Evolutionary conservation across 2,113 vertebrate species (phyloP).

Genomic region (Benitochromis conjunctus): DNA sequence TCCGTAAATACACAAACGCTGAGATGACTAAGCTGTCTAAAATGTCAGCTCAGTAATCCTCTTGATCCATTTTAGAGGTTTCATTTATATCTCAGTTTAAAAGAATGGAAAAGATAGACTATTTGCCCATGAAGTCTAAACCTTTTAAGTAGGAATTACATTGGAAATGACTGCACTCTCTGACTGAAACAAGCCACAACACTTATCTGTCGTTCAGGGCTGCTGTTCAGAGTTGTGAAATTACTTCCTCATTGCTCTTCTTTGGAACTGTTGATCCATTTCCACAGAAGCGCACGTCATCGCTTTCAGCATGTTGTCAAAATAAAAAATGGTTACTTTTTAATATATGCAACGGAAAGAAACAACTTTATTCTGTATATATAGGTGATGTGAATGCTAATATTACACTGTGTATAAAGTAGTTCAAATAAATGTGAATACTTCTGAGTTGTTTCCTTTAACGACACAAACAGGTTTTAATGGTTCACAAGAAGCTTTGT

Average conservation of each 20-base stretch:
- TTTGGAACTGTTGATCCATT: background rate
- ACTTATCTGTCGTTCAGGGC: background rate
- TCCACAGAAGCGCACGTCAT: background rate
- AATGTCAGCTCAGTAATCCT: background rate
- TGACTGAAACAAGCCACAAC: background rate
- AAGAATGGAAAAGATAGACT: background rate
- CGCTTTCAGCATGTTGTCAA: background rate
- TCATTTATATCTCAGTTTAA: background rate
- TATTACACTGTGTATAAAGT: background rate
- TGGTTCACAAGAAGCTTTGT: background rate
- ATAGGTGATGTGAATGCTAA: background rate
- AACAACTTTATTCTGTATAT: too few relatives aligned
- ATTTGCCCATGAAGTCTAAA: background rate
- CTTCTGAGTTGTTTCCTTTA: background rate
- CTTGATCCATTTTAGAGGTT: background rate
- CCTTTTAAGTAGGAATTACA: background rate
- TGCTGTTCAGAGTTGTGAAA: background rate
- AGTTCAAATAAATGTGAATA: background rate
- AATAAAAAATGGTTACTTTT: background rate
- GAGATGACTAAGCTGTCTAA: background rate
- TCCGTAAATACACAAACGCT: background rate
- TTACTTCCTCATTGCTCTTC: constrained; percentile 36
- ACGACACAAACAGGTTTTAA: background rate
- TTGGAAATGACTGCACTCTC: background rate
- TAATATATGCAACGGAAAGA: background rate